A percentile compares a stretch with the other conserved stretches of the same genome.
Evolutionary conservation across 2,113 vertebrate species (phyloP).

Genomic region (Microcebus tavaratra): DNA sequence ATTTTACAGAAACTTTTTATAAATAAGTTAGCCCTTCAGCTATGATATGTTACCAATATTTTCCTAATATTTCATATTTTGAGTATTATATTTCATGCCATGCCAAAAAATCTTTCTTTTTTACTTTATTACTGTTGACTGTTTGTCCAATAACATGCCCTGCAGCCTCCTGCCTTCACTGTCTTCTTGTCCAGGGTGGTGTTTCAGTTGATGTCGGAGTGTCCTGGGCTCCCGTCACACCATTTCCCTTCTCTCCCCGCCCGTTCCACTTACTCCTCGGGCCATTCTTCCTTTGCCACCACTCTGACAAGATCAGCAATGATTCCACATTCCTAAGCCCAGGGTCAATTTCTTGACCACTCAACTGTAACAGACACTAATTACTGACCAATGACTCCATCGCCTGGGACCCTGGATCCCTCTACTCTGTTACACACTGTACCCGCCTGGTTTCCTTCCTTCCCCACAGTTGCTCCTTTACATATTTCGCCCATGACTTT

Average conservation of each 20-base stretch:
- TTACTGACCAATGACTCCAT: neutral
- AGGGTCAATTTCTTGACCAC: neutral
- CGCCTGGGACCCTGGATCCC: neutral
- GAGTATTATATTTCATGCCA: too few relatives aligned
- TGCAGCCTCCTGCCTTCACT: neutral
- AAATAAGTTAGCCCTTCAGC: too few relatives aligned
- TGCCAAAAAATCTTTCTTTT: too few relatives aligned
- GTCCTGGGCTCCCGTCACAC: neutral
- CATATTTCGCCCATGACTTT: neutral
- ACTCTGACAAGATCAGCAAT: neutral
- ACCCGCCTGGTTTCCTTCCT: neutral
- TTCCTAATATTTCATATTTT: too few relatives aligned
- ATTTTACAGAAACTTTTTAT: too few relatives aligned
- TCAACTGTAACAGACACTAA: neutral
- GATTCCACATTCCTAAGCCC: neutral
- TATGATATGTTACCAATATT: too few relatives aligned
- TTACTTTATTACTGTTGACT: too few relatives aligned
- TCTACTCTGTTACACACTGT: neutral
- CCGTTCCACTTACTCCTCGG: neutral
- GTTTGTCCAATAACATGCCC: neutral
- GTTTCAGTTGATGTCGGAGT: neutral
- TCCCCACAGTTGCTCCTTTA: neutral
- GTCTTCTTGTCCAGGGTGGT: neutral
- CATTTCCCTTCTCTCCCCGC: neutral
- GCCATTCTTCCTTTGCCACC: neutral